Evolutionary conservation across 2,113 vertebrate genomes (phyloP).

Genomic region (Passer domesticus): DNA sequence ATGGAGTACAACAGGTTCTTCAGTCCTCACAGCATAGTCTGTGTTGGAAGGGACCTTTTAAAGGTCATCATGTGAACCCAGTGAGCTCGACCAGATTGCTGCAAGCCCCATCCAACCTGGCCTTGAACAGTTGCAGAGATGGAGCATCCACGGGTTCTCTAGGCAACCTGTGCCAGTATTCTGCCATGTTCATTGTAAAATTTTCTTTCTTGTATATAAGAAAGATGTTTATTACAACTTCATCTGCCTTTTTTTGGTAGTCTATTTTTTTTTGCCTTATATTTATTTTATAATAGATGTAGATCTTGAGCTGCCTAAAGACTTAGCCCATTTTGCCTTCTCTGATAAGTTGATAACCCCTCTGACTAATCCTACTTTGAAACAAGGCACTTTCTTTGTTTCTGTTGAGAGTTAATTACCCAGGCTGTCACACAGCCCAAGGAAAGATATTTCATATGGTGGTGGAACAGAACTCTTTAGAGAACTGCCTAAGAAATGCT

Average conservation of each 20-base stretch:
- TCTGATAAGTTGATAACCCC: slow-evolving; percentile 49
- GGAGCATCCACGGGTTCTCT: neutral
- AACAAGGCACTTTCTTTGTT: slow-evolving; percentile 44
- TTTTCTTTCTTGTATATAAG: neutral
- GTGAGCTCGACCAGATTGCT: neutral
- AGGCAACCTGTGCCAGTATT: neutral
- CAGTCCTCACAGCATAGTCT: neutral
- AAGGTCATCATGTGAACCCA: neutral
- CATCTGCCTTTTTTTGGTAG: neutral
- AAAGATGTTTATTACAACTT: neutral
- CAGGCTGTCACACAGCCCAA: slow-evolving; percentile 43
- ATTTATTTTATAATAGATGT: neutral
- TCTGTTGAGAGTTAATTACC: slow-evolving; percentile 64
- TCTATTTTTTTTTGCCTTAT: neutral
- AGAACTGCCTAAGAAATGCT: slow-evolving; percentile 46
- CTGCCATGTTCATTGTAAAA: neutral
- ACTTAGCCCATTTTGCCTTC: slow-evolving; percentile 20
- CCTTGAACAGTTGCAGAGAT: neutral
- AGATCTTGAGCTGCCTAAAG: neutral
- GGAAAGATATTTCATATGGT: slow-evolving; percentile 12
- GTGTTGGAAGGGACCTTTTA: neutral
- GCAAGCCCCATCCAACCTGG: neutral
- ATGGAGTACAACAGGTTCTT: neutral
- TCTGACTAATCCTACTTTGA: slow-evolving; percentile 41
- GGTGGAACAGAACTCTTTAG: slow-evolving; percentile 33